phyloP scores from a whole-genome alignment of 1,140 invertebrate genomes.

The Scaptodrosophila lebanonensis region DNA sequence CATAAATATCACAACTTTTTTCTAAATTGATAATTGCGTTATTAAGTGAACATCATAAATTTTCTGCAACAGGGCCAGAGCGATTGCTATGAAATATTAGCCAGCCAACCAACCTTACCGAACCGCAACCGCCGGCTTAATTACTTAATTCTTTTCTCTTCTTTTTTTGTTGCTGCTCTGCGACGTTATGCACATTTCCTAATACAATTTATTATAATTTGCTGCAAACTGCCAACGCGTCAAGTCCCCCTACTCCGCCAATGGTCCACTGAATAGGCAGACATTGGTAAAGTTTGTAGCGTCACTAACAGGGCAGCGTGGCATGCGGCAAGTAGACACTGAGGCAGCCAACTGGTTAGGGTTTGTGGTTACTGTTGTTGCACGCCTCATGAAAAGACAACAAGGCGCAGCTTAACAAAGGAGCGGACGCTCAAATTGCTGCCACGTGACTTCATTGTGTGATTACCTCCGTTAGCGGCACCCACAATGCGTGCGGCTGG shows the following conservation, averaged over 20 bases:
- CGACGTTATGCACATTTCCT: conserved; percentile 27
- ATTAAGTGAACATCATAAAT: conserved; percentile 16
- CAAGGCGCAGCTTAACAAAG: conserved; percentile 28
- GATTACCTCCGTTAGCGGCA: conserved; percentile 11
- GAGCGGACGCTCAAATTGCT: conserved; percentile 64
- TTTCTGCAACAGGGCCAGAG: no score
- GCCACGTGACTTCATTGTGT: conserved; percentile 69
- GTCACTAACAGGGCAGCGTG: conserved; percentile 23
- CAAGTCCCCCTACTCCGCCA: conserved; percentile 3
- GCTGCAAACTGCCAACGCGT: conserved; percentile 2
- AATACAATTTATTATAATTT: conserved; percentile 72
- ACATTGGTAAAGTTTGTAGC: background rate
- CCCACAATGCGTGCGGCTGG: conserved; percentile 30
- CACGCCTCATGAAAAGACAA: conserved; percentile 29
- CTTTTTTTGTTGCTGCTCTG: conserved; percentile 8
- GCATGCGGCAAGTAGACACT: conserved; percentile 5
- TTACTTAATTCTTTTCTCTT: conserved; percentile 72
- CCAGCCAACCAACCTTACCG: background rate
- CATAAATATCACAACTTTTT: conserved; percentile 3
- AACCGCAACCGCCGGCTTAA: conserved; percentile 36
- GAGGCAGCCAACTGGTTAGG: conserved; percentile 19
- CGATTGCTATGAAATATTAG: background rate
- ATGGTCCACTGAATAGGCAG: no score
- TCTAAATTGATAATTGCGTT: conserved; percentile 36
- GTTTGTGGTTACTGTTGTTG: conserved; percentile 51